These are phyloP conservation scores for Drosophila arawakana DNA, from an alignment of 1,140 invertebrate genomes.

Conservation along the genomic window DNA sequence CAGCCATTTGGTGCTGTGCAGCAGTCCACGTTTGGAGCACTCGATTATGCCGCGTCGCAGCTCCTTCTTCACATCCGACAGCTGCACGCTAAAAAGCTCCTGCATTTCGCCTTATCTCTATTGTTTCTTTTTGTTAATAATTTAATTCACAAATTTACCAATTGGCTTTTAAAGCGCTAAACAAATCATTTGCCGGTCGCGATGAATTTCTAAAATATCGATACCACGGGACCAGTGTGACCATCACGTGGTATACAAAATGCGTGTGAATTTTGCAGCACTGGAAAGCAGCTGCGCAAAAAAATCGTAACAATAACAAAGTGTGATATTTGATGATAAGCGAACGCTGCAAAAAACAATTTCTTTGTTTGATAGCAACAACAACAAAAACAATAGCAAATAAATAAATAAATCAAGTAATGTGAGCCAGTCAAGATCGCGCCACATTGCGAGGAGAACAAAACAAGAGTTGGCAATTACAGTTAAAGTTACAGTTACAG, in stretches of 20 bases:
- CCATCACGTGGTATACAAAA: background rate
- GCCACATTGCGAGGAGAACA: slow-evolving; percentile 18
- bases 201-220: slow-evolving; percentile 12
- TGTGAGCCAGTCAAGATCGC: slow-evolving; percentile 9
- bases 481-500: slow-evolving; percentile 13
- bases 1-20: slow-evolving; percentile 90
- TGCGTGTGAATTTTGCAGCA: background rate
- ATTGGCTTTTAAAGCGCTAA: slow-evolving; percentile 40
- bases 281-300: slow-evolving; percentile 35
- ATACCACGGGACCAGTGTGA: slow-evolving; percentile 8
- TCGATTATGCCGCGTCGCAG: slow-evolving; percentile 78
- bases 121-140: background rate
- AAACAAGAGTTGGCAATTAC: background rate
- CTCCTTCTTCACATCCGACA: slow-evolving; percentile 76
- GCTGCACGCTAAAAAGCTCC: slow-evolving; percentile 69
- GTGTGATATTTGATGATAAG: slow-evolving; percentile 28
- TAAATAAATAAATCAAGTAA: background rate
- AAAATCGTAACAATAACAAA: slow-evolving; percentile 42
- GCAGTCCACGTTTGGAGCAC: slow-evolving; percentile 77
- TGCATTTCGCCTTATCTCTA: slow-evolving; percentile 41
- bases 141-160: background rate
- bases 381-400: slow-evolving; percentile 31
- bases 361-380: slow-evolving; percentile 35
- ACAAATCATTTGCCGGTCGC: slow-evolving; percentile 63
- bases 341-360: slow-evolving; percentile 14